Evolutionary conservation across 2,113 vertebrate genomes (phyloP), one percentile per base, ranked within the genome.

Genomic region (Aviceda subcristata): DNA sequence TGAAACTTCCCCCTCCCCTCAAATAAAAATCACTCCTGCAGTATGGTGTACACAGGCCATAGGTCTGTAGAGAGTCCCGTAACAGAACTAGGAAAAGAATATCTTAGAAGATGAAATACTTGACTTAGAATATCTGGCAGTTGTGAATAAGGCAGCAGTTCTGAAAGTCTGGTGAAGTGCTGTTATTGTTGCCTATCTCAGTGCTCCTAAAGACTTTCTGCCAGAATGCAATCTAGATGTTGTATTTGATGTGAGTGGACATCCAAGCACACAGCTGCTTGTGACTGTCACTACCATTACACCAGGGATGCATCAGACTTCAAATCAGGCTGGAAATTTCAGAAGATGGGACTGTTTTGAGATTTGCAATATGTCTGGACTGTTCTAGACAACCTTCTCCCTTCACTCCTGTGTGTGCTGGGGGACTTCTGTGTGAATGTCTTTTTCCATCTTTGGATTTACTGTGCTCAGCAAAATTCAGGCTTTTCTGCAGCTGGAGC

Each of bases 1-100:
- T 66, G 48, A 73, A 56, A 38, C 15, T 18, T 66, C 46, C 6
- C 10, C 2, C 1, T 17, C 8, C 12, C 11, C 32, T 48, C 62
- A 77, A 30, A 71, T 8, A 66, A 67, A 79, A 56, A 48, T 23
- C 77, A 81, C 32, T 51, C 56, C 75, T 75, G 36, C 32, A 71
- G 9, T 4, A 57, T 7, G 24, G 24, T 23, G 10, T 43, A 17
- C 1, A 1, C 19, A 50, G 19, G 10, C 18, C 55, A 6, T 1
- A 7, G 43, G 2, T 56, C 45, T 83, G 29, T 6, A 79, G 36
- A 30, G 20, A 75, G 12, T 10, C 39, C 30, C 0, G 0, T 6
- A 26, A 10, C 0, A 51, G 76, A 29, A 19, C 20, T 20, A 59
- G 39, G 10, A 75, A 72, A 85, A 64, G 19, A 85, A 1, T 27